Evolutionary conservation across 2,797 vertebrate species (phyloP).

Genomic region (Podarcis lilfordi): DNA sequence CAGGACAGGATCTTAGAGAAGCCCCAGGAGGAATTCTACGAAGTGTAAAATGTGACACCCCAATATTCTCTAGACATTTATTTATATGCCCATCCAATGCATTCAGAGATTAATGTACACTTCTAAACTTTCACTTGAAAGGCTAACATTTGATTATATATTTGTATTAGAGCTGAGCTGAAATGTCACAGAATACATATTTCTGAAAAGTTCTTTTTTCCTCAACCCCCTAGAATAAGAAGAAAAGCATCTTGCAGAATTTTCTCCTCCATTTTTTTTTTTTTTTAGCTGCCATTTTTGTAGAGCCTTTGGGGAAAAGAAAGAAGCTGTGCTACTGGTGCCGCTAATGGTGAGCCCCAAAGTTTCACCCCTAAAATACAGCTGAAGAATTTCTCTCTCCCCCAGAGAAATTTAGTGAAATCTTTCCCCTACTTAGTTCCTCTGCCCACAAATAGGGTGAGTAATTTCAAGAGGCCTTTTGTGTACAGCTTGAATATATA

Average conservation of each 20-base stretch:
- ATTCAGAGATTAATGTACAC: not conserved
- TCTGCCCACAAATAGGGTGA: too few relatives aligned
- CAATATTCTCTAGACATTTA: not conserved
- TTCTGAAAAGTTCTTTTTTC: not conserved
- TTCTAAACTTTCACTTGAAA: not conserved
- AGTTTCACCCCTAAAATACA: not conserved
- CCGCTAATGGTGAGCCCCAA: not conserved
- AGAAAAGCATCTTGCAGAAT: not conserved
- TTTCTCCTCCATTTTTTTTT: too few relatives aligned
- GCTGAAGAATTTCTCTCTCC: not conserved
- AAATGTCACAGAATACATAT: not conserved
- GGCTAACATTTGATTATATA: not conserved
- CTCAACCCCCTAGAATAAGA: not conserved
- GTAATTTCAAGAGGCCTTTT: too few relatives aligned
- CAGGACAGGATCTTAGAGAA: not conserved
- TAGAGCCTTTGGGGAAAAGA: not conserved
- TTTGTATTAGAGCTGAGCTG: not conserved
- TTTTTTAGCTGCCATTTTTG: not conserved
- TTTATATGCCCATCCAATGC: not conserved
- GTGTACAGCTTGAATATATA: too few relatives aligned
- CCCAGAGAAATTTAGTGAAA: not conserved
- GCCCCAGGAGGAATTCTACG: not conserved
- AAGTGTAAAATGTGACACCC: not conserved
- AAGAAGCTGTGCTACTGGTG: not conserved
- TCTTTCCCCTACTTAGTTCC: too few relatives aligned